Evolutionary conservation across 2,113 vertebrate genomes (phyloP), one percentile per base, ranked within the genome.

Genomic region (Cavia porcellus): DNA sequence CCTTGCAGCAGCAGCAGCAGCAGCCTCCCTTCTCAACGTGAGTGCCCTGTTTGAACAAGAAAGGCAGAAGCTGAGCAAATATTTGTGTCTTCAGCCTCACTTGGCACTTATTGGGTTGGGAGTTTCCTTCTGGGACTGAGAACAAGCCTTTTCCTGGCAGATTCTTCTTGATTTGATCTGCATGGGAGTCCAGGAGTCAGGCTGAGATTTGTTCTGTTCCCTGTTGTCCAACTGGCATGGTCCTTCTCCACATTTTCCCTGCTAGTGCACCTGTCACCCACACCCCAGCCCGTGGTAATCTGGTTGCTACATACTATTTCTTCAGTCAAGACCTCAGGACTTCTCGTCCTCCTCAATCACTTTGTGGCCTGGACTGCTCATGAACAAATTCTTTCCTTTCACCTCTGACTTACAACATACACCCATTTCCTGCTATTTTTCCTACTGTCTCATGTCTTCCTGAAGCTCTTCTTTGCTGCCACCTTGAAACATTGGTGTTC

Each of bases 1-100:
- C 95, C 88, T 68, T 57, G 11, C 97, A 20, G n/a, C n/a, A n/a
- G 6, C 62, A 35, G 91, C 13, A 24, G 0, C 0, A 70, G 66
- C 75, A 84, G 75, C 90, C 83, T 90, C 77, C 85, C 88, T 55
- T 86, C 94, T 79, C 95, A 75, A 89, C 79, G 92, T 3, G 32
- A n/a, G 6, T 0, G 19, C 32, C 42, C 50, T 98, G 85, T 99
- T 99, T 99, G 98, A 98, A 93, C 35, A 98, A 98, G 97, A 99
- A 99, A 98, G 97, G 98, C 98, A 99, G 97, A 96, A 98, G 96
- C 96, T 94, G 93, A 98, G 96, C 97, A 98, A 99, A 99, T 98
- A 98, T 98, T 98, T 98, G 96, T 66, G 5, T 62, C 97, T 96
- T 80, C 97, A 66, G 95, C 98, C 98, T 98, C 89, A 57, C 96